Conservation (phyloP, 37 sponge, comb jelly and placozoan genomes). For the Agelas oroides region DNA sequence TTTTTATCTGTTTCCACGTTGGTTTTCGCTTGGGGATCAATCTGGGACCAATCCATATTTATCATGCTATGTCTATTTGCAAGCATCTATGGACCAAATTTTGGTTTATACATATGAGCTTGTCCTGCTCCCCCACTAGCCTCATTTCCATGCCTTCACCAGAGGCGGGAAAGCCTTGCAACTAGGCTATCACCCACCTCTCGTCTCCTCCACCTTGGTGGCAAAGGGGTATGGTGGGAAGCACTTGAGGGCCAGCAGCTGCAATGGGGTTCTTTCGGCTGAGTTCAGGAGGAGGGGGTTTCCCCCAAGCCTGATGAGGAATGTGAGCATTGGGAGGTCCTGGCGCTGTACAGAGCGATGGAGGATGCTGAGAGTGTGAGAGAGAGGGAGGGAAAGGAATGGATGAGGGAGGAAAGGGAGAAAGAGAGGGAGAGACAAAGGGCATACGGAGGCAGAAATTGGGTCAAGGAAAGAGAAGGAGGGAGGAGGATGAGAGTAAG, state of each 20-base stretch:
- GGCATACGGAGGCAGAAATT: neutral
- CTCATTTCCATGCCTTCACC: too few relatives aligned
- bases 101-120: too few relatives aligned
- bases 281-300: constrained; percentile 65
- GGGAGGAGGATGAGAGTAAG: neutral
- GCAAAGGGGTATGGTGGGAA: constrained; percentile 29
- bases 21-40: too few relatives aligned
- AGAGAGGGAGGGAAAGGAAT: neutral
- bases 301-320: constrained; percentile 74
- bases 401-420: neutral
- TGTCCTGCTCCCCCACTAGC: too few relatives aligned
- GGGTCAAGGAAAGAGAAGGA: neutral
- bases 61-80: too few relatives aligned
- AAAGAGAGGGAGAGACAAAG: neutral
- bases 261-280: constrained; percentile 23
- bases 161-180: too few relatives aligned
- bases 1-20: too few relatives aligned
- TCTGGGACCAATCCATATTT: too few relatives aligned
- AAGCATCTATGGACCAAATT: too few relatives aligned
- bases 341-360: constrained; percentile 66
- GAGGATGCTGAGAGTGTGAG: constrained; percentile 41
- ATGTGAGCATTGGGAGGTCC: constrained; percentile 43
- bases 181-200: too few relatives aligned
- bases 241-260: constrained; percentile 70
- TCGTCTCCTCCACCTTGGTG: constrained; percentile 7